Conservation (phyloP, 1,140 invertebrate species). For the Phenacoccus solenopsis region DNA sequence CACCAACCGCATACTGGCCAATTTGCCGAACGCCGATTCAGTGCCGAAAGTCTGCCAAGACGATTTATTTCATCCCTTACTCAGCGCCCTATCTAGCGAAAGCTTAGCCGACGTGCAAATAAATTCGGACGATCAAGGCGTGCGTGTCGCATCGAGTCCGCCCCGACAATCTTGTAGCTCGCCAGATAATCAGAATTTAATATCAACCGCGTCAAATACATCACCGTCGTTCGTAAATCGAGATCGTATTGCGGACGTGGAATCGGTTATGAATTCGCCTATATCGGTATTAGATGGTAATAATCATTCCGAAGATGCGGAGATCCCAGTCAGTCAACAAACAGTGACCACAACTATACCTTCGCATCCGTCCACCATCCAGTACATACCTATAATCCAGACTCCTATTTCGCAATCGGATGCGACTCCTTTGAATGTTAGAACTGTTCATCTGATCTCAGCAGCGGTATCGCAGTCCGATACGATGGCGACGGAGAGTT, state of each 20-base stretch:
- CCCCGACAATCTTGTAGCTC: not conserved
- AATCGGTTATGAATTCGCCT: not conserved
- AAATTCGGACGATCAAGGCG: not conserved
- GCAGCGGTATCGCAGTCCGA: not conserved
- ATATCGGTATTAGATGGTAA: not conserved
- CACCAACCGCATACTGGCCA: not conserved
- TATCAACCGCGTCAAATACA: constrained; percentile 4
- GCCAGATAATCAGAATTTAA: constrained; percentile 4
- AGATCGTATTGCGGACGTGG: not conserved
- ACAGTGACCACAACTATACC: constrained; percentile 29
- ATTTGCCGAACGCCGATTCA: not conserved
- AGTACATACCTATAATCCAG: constrained; percentile 24
- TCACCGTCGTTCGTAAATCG: not conserved
- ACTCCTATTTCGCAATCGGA: constrained; percentile 19
- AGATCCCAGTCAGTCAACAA: constrained; percentile 19
- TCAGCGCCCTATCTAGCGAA: not conserved
- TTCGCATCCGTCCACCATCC: constrained; percentile 30
- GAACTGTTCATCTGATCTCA: constrained; percentile 21
- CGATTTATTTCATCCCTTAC: not conserved
- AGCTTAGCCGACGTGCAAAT: not conserved
- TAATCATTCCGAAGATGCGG: not conserved
- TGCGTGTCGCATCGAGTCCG: not conserved
- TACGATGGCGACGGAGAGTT: not conserved
- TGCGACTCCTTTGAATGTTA: constrained; percentile 19
- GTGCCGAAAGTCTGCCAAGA: constrained; percentile 5